Conservation (phyloP, 2,113 vertebrate species). For the Laticauda laticaudata region DNA sequence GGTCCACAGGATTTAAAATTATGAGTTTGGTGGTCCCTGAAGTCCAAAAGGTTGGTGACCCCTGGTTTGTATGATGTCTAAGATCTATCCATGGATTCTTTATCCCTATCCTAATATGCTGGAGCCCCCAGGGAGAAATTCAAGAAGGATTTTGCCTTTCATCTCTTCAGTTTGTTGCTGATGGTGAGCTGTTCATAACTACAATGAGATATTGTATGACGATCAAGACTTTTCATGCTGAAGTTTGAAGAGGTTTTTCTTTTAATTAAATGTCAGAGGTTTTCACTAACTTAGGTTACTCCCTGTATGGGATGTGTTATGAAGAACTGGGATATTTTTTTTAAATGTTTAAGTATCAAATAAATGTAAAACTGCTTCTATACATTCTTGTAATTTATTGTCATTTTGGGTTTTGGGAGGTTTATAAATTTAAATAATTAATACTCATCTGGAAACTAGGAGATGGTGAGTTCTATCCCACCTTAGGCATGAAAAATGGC, state of each 20-base stretch:
- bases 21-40: too few relatives aligned
- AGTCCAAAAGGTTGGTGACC: too few relatives aligned
- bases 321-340: background rate
- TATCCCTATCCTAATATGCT: background rate
- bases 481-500: too few relatives aligned
- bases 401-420: background rate
- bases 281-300: slow-evolving; percentile 4
- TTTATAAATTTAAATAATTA: background rate
- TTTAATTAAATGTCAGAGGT: slow-evolving; percentile 13
- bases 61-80: background rate
- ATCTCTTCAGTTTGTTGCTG: slow-evolving; percentile 12
- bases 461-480: too few relatives aligned
- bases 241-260: slow-evolving; percentile 8
- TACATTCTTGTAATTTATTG: background rate
- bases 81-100: background rate
- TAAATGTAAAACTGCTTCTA: background rate
- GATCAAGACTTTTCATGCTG: slow-evolving; percentile 1
- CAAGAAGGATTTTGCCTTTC: background rate
- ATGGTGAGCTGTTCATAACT: background rate
- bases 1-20: too few relatives aligned
- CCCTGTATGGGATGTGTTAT: background rate
- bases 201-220: background rate
- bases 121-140: background rate
- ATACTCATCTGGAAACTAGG: too few relatives aligned
- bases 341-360: background rate